These are phyloP conservation scores for Oxycera nigricornis DNA, from an alignment of 2,888 invertebrate species.

Conservation along the genomic window DNA sequence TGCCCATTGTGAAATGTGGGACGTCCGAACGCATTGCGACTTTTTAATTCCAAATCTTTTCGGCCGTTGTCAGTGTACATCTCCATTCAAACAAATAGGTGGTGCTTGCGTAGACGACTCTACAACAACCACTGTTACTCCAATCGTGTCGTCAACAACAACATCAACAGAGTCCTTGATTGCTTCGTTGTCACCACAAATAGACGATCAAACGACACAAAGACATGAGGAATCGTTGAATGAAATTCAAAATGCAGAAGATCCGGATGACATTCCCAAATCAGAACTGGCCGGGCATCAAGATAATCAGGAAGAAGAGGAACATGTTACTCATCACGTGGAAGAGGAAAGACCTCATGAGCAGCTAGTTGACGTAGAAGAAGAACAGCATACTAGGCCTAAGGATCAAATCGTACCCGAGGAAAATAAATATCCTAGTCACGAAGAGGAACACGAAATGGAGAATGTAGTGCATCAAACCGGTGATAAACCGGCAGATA, in stretches of 20 bases:
- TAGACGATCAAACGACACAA: background rate
- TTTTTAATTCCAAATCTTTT: constrained; percentile 89
- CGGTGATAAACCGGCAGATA: background rate
- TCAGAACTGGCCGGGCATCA: constrained; percentile 27
- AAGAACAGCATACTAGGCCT: constrained; percentile 21
- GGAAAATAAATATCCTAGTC: background rate
- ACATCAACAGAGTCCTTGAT: background rate
- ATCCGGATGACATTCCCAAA: constrained; percentile 51
- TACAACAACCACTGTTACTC: constrained; percentile 28
- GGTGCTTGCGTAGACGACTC: constrained; percentile 67
- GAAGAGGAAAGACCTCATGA: constrained; percentile 38
- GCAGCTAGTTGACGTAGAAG: constrained; percentile 20
- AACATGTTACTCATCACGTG: constrained; percentile 20
- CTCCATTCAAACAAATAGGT: constrained; percentile 70
- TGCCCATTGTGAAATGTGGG: constrained; percentile 86
- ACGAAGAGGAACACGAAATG: constrained; percentile 1
- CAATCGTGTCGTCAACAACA: background rate
- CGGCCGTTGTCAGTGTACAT: constrained; percentile 84
- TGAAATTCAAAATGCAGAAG: background rate
- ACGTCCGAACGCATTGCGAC: constrained; percentile 84
- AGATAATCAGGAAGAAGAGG: constrained; percentile 26
- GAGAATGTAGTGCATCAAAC: background rate
- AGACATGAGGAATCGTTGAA: background rate
- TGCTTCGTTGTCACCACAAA: background rate
- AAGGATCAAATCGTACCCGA: constrained; percentile 20